Percentiles rank a stretch among this genome's conserved stretches.
These are phyloP conservation scores for Mechanitis mazaeus DNA, from an alignment of 2,888 invertebrate genomes.

Conservation along the genomic window DNA sequence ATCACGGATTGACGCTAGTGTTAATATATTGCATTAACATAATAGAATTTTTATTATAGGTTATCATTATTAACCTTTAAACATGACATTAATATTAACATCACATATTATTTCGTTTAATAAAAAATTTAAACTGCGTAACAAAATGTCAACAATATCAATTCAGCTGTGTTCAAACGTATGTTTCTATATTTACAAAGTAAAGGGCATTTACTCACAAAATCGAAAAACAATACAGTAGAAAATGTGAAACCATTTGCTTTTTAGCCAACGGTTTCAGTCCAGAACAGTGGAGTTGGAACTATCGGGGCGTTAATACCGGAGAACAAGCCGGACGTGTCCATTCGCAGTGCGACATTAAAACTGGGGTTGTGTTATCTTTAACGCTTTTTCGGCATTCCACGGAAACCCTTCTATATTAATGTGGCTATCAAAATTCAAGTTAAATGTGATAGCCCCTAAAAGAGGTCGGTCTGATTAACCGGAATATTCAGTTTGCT, in stretches of 20 bases:
- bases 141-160: background rate
- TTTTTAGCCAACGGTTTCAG: conserved; percentile 29
- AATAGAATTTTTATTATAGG: no score
- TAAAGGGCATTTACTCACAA: conserved; percentile 29
- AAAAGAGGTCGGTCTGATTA: conserved; percentile 17
- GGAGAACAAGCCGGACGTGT: conserved; percentile 38
- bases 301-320: conserved; percentile 32
- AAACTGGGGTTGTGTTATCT: conserved; percentile 40
- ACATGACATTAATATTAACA: no score
- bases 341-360: conserved; percentile 38
- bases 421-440: conserved; percentile 32
- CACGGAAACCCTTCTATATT: conserved; percentile 31
- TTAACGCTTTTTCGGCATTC: conserved; percentile 29
- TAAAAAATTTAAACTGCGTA: background rate
- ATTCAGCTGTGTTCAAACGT: conserved; percentile 14
- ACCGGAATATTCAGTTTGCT: background rate
- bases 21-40: no score
- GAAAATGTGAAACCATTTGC: conserved; percentile 33
- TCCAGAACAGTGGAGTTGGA: conserved; percentile 34
- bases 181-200: conserved; percentile 27
- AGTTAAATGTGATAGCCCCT: conserved; percentile 24
- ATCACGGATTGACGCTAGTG: no score
- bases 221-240: conserved; percentile 29
- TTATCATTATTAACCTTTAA: no score
- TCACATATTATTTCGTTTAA: no score